A percentile compares a stretch with the other conserved stretches of the same genome.
phyloP scores from a whole-genome alignment of 2,797 vertebrate genomes.

The Girardinus metallicus region DNA sequence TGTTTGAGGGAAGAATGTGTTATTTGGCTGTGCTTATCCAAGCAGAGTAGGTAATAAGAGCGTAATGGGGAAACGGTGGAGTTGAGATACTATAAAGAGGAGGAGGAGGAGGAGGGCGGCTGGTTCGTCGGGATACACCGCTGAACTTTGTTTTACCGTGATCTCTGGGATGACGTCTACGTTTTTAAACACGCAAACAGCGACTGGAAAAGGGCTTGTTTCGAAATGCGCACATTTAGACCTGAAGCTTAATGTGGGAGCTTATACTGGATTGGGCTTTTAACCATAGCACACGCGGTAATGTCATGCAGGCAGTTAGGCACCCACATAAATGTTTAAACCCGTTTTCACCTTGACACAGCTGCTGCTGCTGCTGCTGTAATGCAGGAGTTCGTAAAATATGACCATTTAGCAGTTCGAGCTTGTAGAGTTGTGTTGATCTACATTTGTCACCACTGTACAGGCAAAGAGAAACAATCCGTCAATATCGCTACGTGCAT shows the following conservation, averaged over 20 bases:
- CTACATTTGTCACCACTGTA: background rate
- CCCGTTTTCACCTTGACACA: constrained; percentile 1
- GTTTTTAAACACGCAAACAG: constrained; percentile 30
- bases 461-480: background rate
- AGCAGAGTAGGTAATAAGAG: constrained; percentile 69
- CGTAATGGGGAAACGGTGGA: constrained; percentile 69
- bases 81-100: constrained; percentile 54
- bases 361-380: background rate
- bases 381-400: background rate
- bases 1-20: constrained; percentile 60
- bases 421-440: background rate
- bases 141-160: constrained; percentile 49
- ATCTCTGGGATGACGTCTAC: constrained; percentile 42
- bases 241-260: constrained; percentile 6
- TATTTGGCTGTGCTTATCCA: constrained; percentile 69
- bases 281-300: background rate
- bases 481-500: background rate
- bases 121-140: constrained; percentile 49
- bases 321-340: background rate
- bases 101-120: constrained; percentile 16
- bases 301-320: background rate
- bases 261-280: background rate
- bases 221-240: constrained; percentile 7
- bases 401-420: background rate
- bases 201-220: constrained; percentile 21